Evolutionary conservation across 2,888 invertebrate genomes (phyloP), one percentile per base, ranked within the genome.

Genomic region (Hemistola chrysoprasaria): DNA sequence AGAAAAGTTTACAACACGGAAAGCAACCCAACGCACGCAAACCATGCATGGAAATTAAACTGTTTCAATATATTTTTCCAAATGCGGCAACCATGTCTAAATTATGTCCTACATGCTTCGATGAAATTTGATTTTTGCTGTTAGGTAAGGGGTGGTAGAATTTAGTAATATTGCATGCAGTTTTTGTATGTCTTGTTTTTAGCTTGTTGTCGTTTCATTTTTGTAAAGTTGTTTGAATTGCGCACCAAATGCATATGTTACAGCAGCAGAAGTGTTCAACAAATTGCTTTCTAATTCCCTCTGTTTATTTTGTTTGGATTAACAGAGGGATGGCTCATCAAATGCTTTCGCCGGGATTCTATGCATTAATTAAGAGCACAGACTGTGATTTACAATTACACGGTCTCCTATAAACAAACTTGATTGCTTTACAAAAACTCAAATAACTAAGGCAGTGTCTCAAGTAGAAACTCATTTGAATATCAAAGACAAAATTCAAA

Each of bases 391-490:
- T 78, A 86, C 85, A 87, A 86, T 85, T 84, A 87, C 85, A 86
- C 74, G 65, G 72, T 64, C 72, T 78, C 67, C 76, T 82, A 80
- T 88, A 87, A 87, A 87, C 87, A 87, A 87, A 85, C 84, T 87
- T 84, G 87, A 88, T 87, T 86, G 86, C 86, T 86, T 87, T 87
- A 88, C 86, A 88, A 88, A 88, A 88, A 87, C 84, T 86, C 85
- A 80, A 87, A 86, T 88, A 87, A 85, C 86, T 87, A 84, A 86
- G 86, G 83, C 86, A 85, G 75, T 87, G 88, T 88, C 87, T 87
- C 85, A 87, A 88, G 87, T 85, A 82, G 80, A 76, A 81, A 71
- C 76, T 86, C 84, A 88, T 88, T 88, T 87, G 78, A 87, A 88
- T 88, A 86, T 87, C 88, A 88, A 88, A 88, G 88, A 80, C 87